phyloP scores from a whole-genome alignment of 2,113 vertebrate species.

The Cryptoleucopteryx plumbea region DNA sequence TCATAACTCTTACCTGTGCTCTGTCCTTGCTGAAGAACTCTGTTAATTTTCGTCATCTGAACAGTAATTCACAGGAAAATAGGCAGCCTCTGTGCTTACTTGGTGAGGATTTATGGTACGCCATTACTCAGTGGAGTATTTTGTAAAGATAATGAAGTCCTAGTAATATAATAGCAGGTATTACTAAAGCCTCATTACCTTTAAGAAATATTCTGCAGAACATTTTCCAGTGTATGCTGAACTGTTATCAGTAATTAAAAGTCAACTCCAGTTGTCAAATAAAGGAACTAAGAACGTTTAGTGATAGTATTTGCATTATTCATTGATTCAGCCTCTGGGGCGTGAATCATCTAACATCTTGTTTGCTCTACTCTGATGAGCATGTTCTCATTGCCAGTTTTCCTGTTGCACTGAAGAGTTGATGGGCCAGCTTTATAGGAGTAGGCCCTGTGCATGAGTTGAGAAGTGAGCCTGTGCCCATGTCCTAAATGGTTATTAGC shows the following conservation, averaged over 20 bases:
- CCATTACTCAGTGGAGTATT: neutral
- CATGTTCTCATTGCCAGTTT: neutral
- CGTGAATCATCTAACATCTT: slow-evolving; percentile 1
- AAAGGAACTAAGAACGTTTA: slow-evolving; percentile 2
- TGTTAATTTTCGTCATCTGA: neutral
- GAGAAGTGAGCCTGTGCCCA: neutral
- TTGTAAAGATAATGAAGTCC: slow-evolving; percentile 43
- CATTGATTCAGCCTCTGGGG: slow-evolving; percentile 20
- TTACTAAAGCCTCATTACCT: slow-evolving; percentile 53
- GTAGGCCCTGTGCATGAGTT: neutral
- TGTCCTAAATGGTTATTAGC: neutral
- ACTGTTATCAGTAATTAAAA: slow-evolving; percentile 60
- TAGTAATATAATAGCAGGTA: slow-evolving; percentile 36
- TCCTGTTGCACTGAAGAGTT: neutral
- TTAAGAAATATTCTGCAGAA: slow-evolving; percentile 35
- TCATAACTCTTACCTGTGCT: neutral
- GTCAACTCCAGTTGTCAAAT: slow-evolving; percentile 45
- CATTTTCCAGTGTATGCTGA: neutral
- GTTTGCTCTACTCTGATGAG: neutral
- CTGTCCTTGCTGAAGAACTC: neutral
- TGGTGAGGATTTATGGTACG: neutral
- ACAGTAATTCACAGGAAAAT: neutral
- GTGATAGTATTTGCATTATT: slow-evolving; percentile 46
- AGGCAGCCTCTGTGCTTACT: neutral
- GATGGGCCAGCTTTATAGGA: neutral